These are phyloP conservation scores for Anagyrus pseudococci DNA, from an alignment of 2,888 invertebrate species.

Conservation along the genomic window DNA sequence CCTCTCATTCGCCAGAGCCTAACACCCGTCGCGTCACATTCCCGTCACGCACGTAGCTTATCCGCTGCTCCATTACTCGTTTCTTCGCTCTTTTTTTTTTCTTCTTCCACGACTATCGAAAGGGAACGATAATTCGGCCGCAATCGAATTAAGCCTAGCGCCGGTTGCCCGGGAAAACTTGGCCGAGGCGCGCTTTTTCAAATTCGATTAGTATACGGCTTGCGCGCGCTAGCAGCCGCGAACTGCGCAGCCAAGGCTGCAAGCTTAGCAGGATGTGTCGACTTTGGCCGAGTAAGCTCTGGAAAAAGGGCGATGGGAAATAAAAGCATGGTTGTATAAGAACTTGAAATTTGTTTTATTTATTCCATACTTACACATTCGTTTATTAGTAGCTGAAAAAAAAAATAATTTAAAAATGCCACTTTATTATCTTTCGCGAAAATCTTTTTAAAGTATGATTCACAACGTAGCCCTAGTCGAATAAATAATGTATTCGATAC, in stretches of 20 bases:
- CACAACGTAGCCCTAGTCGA: no score
- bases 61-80: background rate
- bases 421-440: no score
- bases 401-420: no score
- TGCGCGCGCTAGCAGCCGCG: background rate
- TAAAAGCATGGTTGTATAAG: background rate
- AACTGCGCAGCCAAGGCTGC: no score
- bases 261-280: no score
- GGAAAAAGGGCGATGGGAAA: background rate
- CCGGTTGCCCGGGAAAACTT: background rate
- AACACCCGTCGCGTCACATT: no score
- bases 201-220: conserved; percentile 16
- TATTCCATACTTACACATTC: no score
- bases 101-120: conserved; percentile 49
- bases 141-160: conserved; percentile 53
- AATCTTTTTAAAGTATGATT: no score
- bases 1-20: no score
- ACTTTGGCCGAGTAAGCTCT: background rate
- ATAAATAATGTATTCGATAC: no score
- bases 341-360: background rate
- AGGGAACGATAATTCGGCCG: conserved; percentile 55
- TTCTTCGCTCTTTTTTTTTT: conserved; percentile 10
- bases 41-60: conserved; percentile 50
- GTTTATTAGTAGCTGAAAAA: no score
- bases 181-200: conserved; percentile 1